Evolutionary conservation across 2,113 vertebrate genomes (phyloP).

Genomic region (Psittacus erithacus): DNA sequence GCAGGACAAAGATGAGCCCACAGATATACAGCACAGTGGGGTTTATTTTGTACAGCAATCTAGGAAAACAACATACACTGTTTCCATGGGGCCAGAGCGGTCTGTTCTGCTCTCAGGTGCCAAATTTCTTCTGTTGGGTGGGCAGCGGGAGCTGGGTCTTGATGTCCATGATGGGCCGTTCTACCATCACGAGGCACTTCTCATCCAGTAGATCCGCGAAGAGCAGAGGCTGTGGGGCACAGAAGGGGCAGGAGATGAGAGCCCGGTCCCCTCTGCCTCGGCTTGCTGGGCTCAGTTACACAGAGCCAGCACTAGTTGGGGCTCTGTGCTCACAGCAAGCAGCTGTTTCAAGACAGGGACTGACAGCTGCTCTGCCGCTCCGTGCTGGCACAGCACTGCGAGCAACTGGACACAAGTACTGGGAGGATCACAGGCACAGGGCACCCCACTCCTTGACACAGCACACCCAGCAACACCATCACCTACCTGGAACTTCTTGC

Average conservation of each 20-base stretch:
- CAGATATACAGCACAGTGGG: slow-evolving; percentile 12
- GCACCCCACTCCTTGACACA: fast-evolving
- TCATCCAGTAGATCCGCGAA: slow-evolving; percentile 84
- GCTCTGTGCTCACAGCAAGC: not conserved
- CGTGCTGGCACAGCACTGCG: fast-evolving
- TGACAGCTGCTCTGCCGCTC: not conserved
- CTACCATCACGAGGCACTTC: slow-evolving; percentile 87
- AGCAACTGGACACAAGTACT: not conserved
- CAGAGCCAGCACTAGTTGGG: no score
- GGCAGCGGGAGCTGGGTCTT: slow-evolving; percentile 86
- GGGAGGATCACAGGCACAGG: fast-evolving
- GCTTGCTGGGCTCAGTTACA: fast-evolving
- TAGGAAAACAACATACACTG: not conserved
- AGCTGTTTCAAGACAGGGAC: fast-evolving
- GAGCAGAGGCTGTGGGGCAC: slow-evolving; percentile 80
- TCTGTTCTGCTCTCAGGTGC: slow-evolving; percentile 79
- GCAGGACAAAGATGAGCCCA: not conserved
- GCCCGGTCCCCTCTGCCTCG: fast-evolving
- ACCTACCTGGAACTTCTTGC: slow-evolving; percentile 89
- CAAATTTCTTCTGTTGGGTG: slow-evolving; percentile 92
- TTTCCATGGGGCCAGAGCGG: not conserved
- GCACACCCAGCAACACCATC: fast-evolving
- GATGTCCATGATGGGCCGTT: slow-evolving; percentile 89
- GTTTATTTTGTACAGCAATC: slow-evolving; percentile 42
- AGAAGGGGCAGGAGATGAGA: not conserved